Percentiles rank a stretch among this genome's conserved stretches.
These are phyloP conservation scores for Drosophila mimica DNA, from an alignment of 2,888 invertebrate genomes.

Conservation along the genomic window DNA sequence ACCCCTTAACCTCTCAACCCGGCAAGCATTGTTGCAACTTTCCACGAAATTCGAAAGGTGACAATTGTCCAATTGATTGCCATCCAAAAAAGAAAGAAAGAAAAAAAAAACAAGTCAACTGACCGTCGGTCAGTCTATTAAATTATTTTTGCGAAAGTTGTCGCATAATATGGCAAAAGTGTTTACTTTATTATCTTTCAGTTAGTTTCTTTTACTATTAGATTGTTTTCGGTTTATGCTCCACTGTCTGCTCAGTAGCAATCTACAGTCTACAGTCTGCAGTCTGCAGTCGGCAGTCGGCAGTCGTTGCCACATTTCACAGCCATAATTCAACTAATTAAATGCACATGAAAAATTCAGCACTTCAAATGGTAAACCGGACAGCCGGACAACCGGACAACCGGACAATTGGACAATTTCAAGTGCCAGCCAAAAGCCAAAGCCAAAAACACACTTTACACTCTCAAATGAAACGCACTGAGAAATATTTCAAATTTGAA, in stretches of 20 bases:
- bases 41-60: constrained; percentile 57
- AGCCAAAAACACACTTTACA: constrained; percentile 41
- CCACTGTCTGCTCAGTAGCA: constrained; percentile 31
- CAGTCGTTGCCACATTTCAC: constrained; percentile 71
- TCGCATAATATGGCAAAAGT: constrained; percentile 79
- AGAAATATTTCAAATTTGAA: constrained; percentile 72
- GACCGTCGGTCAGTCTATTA: constrained; percentile 54
- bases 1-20: constrained; percentile 3
- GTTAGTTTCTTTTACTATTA: constrained; percentile 72
- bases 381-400: constrained; percentile 32
- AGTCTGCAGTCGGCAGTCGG: neutral
- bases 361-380: constrained; percentile 77
- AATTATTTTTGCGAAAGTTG: constrained; percentile 76
- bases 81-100: constrained; percentile 16
- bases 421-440: constrained; percentile 56
- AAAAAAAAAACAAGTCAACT: constrained; percentile 14
- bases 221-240: constrained; percentile 67
- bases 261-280: constrained; percentile 1
- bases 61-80: constrained; percentile 63
- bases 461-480: constrained; percentile 59
- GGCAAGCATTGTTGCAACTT: constrained; percentile 30
- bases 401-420: constrained; percentile 5
- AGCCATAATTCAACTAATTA: constrained; percentile 81
- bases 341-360: constrained; percentile 81
- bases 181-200: constrained; percentile 71